phyloP scores from a whole-genome alignment of 1,140 invertebrate genomes.

The Augochlora pura region DNA sequence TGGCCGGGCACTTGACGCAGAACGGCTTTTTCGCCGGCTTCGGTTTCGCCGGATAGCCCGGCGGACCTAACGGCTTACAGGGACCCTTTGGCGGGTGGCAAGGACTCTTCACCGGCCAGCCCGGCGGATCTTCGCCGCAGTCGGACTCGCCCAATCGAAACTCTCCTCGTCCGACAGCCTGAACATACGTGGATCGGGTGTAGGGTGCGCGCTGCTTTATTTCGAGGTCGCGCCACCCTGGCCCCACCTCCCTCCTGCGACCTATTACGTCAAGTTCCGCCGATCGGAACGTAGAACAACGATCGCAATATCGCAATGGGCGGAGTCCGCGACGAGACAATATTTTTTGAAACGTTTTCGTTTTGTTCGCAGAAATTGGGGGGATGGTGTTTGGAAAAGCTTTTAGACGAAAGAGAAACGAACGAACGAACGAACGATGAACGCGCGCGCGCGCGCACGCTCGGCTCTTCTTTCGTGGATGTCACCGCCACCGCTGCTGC shows the following conservation, averaged over 20 bases:
- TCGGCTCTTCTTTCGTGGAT: no score
- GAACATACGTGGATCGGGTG: slow-evolving; percentile 11
- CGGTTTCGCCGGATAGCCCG: slow-evolving; percentile 66
- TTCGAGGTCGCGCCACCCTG: slow-evolving; percentile 37
- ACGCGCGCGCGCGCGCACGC: no score
- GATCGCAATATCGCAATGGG: slow-evolving; percentile 33
- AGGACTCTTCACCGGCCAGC: slow-evolving; percentile 57
- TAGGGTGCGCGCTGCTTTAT: no score
- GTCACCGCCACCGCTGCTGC: no score
- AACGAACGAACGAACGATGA: no score
- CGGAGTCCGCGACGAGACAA: slow-evolving; percentile 13
- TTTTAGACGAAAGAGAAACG: no score
- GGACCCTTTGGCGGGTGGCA: slow-evolving; percentile 69
- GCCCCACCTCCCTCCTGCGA: slow-evolving; percentile 52
- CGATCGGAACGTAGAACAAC: background rate
- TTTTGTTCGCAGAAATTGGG: no score
- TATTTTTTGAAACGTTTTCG: no score
- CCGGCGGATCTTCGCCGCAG: slow-evolving; percentile 64
- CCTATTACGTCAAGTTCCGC: background rate
- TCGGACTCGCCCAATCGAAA: slow-evolving; percentile 65
- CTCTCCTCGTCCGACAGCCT: slow-evolving; percentile 35
- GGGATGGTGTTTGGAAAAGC: no score
- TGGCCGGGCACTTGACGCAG: slow-evolving; percentile 71
- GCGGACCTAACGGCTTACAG: slow-evolving; percentile 60
- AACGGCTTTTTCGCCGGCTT: slow-evolving; percentile 67